Percentiles rank a stretch among this genome's conserved stretches.
phyloP scores from a whole-genome alignment of 1,140 invertebrate genomes.

The Macrobrachium nipponense region DNA sequence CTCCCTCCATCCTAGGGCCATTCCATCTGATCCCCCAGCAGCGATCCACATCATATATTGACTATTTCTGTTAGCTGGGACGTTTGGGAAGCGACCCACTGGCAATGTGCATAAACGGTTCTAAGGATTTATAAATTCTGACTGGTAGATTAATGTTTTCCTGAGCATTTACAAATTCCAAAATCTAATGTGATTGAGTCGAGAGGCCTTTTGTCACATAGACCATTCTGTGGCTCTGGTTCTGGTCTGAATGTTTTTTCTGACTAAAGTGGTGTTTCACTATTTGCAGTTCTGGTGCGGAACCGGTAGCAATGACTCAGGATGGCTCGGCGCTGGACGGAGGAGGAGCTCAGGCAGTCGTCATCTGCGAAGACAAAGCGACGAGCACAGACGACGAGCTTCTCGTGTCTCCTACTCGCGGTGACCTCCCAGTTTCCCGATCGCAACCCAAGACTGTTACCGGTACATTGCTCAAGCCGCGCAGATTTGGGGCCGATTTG shows the following conservation, averaged over 20 bases:
- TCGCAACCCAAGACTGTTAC: slow-evolving; percentile 44
- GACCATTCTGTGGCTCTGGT: no score
- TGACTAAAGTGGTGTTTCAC: slow-evolving; percentile 27
- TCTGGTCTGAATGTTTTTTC: not conserved
- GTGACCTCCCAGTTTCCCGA: slow-evolving; percentile 13
- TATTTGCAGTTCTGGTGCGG: slow-evolving; percentile 32
- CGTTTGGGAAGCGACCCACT: no score
- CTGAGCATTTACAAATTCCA: no score
- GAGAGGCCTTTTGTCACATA: no score
- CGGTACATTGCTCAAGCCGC: slow-evolving; percentile 56
- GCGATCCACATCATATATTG: no score
- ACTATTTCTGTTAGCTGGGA: no score
- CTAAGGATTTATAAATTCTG: no score
- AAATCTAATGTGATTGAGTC: no score
- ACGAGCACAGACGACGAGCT: slow-evolving; percentile 63
- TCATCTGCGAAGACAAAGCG: slow-evolving; percentile 61
- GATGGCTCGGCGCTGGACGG: slow-evolving; percentile 15
- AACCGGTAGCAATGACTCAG: slow-evolving; percentile 32
- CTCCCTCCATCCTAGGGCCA: no score
- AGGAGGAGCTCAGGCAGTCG: slow-evolving; percentile 35
- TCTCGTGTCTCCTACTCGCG: slow-evolving; percentile 55
- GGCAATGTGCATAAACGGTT: no score
- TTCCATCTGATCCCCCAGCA: no score
- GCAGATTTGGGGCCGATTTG: slow-evolving; percentile 63
- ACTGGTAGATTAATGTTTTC: no score